Evolutionary conservation across 2,888 invertebrate species (phyloP).

Genomic region (Oasisia sp.): DNA sequence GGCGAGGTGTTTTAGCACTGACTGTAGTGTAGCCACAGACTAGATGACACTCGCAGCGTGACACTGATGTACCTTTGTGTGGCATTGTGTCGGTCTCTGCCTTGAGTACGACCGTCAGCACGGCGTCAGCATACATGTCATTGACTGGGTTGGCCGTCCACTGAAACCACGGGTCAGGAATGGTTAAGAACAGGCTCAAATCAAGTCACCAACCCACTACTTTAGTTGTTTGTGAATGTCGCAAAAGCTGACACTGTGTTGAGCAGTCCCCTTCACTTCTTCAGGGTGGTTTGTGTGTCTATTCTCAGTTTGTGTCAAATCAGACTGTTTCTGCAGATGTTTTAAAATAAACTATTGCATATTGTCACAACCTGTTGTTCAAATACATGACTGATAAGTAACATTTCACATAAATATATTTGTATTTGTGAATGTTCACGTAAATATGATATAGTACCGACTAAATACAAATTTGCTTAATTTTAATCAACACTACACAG

Average conservation of each 20-base stretch:
- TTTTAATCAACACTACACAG: neutral
- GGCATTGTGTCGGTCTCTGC: slow-evolving; percentile 39
- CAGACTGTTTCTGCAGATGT: neutral
- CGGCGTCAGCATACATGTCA: slow-evolving; percentile 98
- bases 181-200: neutral
- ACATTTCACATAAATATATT: no score
- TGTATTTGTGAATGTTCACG: no score
- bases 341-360: neutral
- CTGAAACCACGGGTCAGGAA: slow-evolving; percentile 63
- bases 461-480: no score
- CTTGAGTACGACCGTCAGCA: slow-evolving; percentile 62
- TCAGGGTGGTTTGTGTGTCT: no score
- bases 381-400: neutral
- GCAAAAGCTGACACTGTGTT: neutral
- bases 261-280: neutral
- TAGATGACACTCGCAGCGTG: neutral
- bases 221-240: neutral
- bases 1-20: no score
- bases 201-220: neutral
- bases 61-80: slow-evolving; percentile 31
- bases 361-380: no score
- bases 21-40: no score
- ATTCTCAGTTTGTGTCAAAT: no score
- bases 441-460: no score
- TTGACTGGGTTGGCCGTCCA: slow-evolving; percentile 95